phyloP scores from a whole-genome alignment of 30 jellyfish, hydroid and myxozoan genomes.

The Aurelia sp. region DNA sequence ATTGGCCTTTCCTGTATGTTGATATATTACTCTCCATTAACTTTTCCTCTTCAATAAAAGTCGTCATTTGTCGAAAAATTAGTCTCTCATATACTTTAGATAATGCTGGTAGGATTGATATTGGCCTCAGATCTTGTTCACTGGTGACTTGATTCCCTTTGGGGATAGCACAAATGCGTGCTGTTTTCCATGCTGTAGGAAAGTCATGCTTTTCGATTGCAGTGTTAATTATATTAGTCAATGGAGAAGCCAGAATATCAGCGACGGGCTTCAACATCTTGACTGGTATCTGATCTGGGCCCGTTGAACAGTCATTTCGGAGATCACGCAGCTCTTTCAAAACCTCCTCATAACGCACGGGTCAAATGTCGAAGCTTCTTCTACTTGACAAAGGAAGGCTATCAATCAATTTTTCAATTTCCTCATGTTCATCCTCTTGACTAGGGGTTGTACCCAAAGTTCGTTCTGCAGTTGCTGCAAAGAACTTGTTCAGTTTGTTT shows the following conservation, averaged over 20 bases:
- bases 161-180: conserved; percentile 56
- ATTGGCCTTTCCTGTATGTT: conserved; percentile 61
- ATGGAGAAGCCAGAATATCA: conserved; percentile 53
- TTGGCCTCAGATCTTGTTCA: conserved; percentile 43
- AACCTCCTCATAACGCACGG: conserved; percentile 47
- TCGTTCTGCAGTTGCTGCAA: conserved; percentile 46
- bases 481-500: conserved; percentile 13
- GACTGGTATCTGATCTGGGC: conserved; percentile 66
- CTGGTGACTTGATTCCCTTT: conserved; percentile 46
- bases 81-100: conserved; percentile 53
- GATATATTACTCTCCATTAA: background rate
- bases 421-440: conserved; percentile 46
- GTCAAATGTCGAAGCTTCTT: conserved; percentile 42
- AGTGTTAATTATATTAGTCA: conserved; percentile 26
- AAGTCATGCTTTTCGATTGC: conserved; percentile 35
- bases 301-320: conserved; percentile 55
- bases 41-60: conserved; percentile 35
- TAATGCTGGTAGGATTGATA: conserved; percentile 48
- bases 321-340: conserved; percentile 38
- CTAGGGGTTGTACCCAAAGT: conserved; percentile 35
- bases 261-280: conserved; percentile 53
- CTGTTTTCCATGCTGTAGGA: conserved; percentile 63
- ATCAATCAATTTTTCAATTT: conserved; percentile 53
- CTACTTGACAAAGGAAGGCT: conserved; percentile 46
- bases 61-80: conserved; percentile 19